Evolutionary conservation across 2,888 invertebrate genomes (phyloP).

Genomic region (Orthosia gothica): DNA sequence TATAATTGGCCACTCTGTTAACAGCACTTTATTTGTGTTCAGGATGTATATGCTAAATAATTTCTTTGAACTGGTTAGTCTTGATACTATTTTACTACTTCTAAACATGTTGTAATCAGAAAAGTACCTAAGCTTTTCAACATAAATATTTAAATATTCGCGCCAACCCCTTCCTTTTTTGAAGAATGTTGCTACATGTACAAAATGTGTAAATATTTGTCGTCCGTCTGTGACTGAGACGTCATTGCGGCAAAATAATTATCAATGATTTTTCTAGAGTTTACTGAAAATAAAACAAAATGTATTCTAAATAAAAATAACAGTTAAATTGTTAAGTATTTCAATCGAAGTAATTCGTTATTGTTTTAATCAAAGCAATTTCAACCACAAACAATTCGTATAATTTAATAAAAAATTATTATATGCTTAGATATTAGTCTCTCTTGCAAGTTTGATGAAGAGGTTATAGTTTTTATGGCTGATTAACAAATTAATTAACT

Average conservation of each 20-base stretch:
- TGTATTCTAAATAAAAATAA: neutral
- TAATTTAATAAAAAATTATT: neutral
- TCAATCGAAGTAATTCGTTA: neutral
- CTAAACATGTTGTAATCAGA: constrained; percentile 8
- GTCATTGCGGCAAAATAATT: constrained; percentile 37
- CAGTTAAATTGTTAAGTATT: neutral
- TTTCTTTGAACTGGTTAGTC: neutral
- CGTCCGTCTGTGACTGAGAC: neutral
- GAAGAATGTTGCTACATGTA: constrained; percentile 43
- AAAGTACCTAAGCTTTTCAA: neutral
- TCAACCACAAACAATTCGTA: neutral
- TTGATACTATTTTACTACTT: neutral
- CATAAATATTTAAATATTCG: constrained; percentile 20
- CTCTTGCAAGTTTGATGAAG: neutral
- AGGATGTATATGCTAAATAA: neutral
- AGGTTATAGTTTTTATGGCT: neutral
- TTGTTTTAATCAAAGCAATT: neutral
- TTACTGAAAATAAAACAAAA: neutral
- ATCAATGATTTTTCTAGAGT: constrained; percentile 3
- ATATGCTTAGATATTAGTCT: neutral
- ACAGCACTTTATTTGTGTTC: constrained; percentile 18
- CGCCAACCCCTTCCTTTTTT: constrained; percentile 3
- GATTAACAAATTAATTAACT: neutral
- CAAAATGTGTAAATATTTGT: constrained; percentile 19
- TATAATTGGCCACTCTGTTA: constrained; percentile 38